A percentile compares a stretch with the other conserved stretches of the same genome.
These are phyloP conservation scores for Amphipoea lucens DNA, from an alignment of 2,888 invertebrate species.

Conservation along the genomic window DNA sequence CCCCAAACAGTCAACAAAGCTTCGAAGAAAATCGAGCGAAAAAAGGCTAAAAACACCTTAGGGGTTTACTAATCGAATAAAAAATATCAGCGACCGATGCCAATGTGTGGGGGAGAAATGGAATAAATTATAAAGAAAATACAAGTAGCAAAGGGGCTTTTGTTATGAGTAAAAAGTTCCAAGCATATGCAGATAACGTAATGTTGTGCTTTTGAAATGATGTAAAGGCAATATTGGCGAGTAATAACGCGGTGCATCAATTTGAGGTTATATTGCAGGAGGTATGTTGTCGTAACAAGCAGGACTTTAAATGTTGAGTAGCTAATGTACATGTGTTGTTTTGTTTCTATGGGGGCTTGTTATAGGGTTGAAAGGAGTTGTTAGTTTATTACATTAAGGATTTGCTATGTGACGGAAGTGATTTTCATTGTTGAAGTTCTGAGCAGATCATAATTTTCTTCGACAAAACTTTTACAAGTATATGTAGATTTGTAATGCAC, in stretches of 20 bases:
- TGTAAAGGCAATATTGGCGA: slow-evolving; percentile 76
- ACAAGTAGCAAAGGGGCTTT: slow-evolving; percentile 87
- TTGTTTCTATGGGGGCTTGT: neutral
- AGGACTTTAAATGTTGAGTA: slow-evolving; percentile 30
- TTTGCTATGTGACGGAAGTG: neutral
- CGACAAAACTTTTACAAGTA: neutral
- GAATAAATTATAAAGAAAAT: slow-evolving; percentile 91
- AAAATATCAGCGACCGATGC: slow-evolving; percentile 91
- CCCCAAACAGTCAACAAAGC: slow-evolving; percentile 90
- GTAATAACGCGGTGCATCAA: slow-evolving; percentile 71
- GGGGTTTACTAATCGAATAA: slow-evolving; percentile 91
- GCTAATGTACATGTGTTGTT: slow-evolving; percentile 23
- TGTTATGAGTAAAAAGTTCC: slow-evolving; percentile 86
- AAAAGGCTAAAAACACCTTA: slow-evolving; percentile 91
- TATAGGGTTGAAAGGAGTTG: slow-evolving; percentile 6
- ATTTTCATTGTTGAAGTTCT: slow-evolving; percentile 4
- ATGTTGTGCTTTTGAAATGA: slow-evolving; percentile 80
- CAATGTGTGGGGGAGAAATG: slow-evolving; percentile 89
- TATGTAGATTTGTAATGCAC: neutral
- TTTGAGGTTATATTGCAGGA: slow-evolving; percentile 59
- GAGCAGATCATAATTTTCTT: neutral
- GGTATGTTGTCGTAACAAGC: slow-evolving; percentile 56
- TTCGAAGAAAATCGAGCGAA: slow-evolving; percentile 91
- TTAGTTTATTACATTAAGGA: slow-evolving; percentile 6
- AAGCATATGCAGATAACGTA: slow-evolving; percentile 85